Base-by-base conservation (phyloP, 2,797 vertebrate species). In the Cyclopterus lumpus region DNA sequence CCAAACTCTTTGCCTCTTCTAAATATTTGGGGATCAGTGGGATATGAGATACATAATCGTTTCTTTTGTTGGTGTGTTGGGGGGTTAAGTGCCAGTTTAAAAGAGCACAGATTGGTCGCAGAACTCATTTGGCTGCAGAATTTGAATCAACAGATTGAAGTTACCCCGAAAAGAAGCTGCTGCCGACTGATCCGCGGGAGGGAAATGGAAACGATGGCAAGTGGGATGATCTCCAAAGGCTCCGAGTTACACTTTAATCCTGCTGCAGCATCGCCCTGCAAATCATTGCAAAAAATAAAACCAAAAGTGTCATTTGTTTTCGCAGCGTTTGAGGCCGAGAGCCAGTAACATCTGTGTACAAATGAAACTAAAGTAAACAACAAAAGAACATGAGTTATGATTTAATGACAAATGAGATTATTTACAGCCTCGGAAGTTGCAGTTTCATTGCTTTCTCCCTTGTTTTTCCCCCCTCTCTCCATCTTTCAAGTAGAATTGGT, bases 81-180 rank as follows among this genome's bases (percentile, higher is more conserved):
- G 80, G 32, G 80, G 12, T 77, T 51, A 69, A 71, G 60, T 16
- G 67, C 44, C 75, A 81, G 53, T 78, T 88, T 73, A 80, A 64
- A 73, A 67, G 32, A 65, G 77, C 83, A 79, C 74, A 86, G 83
- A 86, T 85, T 82, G 82, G 83, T 66, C 58, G 40, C 81, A 49
- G 68, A 77, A 66, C 58, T 77, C 71, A 67, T 89, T 87, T 86
- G 84, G 77, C 86, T 75, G 69, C 79, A 28, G 75, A 85, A 73
- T 80, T 62, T 34, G 48, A 85, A 80, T 62, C 77, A 76, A 77
- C 84, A 88, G 87, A 87, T 85, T 88, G 80, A 85, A 86, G 77
- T 69, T 57, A 74, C n/a, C n/a, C 49, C 26, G 44, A 59, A 71
- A 82, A n/a, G n/a, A 88, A 71, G 71, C 83, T 67, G 77, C 64